Evolutionary conservation across 2,888 invertebrate species (phyloP).

Genomic region (Mystacides longicornis): DNA sequence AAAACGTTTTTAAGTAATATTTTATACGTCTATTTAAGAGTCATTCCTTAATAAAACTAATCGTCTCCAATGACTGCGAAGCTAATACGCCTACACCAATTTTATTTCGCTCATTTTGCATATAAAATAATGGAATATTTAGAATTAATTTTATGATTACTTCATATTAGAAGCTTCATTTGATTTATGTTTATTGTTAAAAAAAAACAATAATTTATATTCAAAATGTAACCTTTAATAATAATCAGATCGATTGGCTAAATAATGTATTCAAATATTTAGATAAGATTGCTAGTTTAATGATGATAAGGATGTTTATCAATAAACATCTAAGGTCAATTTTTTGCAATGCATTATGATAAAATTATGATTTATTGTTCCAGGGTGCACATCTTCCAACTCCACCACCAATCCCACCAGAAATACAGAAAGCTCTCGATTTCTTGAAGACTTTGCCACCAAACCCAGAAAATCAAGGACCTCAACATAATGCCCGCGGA

Average conservation of each 20-base stretch:
- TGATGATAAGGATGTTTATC: background rate
- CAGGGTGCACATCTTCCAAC: conserved; percentile 70
- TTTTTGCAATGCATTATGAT: background rate
- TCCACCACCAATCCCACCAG: conserved; percentile 72
- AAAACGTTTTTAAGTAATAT: no score
- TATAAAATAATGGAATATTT: background rate
- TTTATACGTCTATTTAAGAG: background rate
- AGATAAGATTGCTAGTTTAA: background rate
- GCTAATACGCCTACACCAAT: conserved; percentile 1
- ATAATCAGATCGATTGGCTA: background rate
- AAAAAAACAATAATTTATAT: background rate
- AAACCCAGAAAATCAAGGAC: conserved; percentile 37
- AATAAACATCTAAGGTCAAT: background rate
- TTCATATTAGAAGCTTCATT: background rate
- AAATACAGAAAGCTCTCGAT: conserved; percentile 61
- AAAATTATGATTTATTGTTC: conserved; percentile 3
- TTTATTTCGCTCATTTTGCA: background rate
- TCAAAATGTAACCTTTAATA: background rate
- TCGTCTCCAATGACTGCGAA: background rate
- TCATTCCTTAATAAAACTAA: background rate
- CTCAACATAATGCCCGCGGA: conserved; percentile 35
- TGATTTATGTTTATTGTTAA: background rate
- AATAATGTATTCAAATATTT: background rate
- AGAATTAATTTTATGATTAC: background rate
- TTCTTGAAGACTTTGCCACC: conserved; percentile 52